phyloP scores from a whole-genome alignment of 2,888 invertebrate genomes.

The Drosophila longiperda region DNA sequence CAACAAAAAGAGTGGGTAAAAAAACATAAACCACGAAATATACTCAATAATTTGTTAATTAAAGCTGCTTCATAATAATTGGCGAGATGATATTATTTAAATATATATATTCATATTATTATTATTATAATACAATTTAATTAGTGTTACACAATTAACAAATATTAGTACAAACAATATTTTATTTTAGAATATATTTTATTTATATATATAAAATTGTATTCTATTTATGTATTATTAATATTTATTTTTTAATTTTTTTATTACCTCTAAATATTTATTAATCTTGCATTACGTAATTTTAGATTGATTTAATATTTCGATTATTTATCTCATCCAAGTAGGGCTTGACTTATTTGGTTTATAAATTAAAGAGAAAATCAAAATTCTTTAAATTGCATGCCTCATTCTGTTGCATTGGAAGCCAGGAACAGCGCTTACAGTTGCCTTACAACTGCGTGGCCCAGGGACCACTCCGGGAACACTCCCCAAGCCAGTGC shows the following conservation, averaged over 20 bases:
- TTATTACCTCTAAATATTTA: neutral
- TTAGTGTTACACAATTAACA: neutral
- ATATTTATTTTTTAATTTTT: neutral
- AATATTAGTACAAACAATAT: neutral
- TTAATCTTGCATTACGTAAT: neutral
- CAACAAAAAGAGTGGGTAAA: neutral
- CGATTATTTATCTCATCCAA: neutral
- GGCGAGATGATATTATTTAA: neutral
- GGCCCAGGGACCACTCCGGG: neutral
- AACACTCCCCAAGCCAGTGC: neutral
- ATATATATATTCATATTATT: neutral
- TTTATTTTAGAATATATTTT: neutral
- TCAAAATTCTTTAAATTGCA: neutral
- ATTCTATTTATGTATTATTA: neutral
- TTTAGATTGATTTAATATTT: neutral
- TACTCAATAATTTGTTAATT: conserved; percentile 12
- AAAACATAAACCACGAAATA: neutral
- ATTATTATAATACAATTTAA: neutral
- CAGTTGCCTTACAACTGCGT: neutral
- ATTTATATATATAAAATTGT: neutral
- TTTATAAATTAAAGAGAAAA: neutral
- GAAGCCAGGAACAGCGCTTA: neutral
- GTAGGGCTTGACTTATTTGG: neutral
- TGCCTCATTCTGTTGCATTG: neutral
- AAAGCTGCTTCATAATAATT: neutral